phyloP scores from a whole-genome alignment of 2,888 invertebrate species.

The Holacanthella duospinosa region DNA sequence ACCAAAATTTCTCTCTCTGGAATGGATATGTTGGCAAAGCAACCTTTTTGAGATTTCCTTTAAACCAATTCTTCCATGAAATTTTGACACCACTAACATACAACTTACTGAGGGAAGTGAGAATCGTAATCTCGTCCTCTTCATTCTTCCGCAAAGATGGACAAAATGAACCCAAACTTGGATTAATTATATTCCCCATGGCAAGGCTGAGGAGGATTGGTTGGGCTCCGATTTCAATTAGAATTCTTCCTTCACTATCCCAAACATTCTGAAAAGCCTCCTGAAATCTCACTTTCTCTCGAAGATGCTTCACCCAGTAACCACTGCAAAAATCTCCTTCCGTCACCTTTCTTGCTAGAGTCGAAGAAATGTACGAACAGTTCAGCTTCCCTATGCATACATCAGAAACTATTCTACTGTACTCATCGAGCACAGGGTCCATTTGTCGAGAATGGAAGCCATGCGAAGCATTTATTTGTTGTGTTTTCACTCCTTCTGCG shows the following conservation, averaged over 20 bases:
- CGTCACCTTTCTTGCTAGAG: conserved; percentile 14
- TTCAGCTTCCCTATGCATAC: not conserved
- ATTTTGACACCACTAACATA: conserved; percentile 18
- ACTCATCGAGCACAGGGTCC: conserved; percentile 20
- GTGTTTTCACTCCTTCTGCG: conserved; percentile 11
- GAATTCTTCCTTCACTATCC: conserved; percentile 11
- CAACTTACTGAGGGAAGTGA: conserved; percentile 14
- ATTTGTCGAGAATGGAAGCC: conserved; percentile 25
- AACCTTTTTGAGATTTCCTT: not conserved
- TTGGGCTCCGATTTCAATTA: conserved; percentile 27
- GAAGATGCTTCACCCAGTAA: conserved; percentile 24
- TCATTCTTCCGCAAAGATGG: conserved; percentile 21
- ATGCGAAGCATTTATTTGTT: conserved; percentile 17
- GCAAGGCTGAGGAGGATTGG: conserved; percentile 21
- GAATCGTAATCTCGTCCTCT: conserved; percentile 16
- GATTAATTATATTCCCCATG: conserved; percentile 13
- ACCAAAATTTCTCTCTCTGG: not conserved
- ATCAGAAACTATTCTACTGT: conserved; percentile 12
- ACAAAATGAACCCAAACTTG: conserved; percentile 11
- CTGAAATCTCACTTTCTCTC: conserved; percentile 23
- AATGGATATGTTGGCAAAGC: not conserved
- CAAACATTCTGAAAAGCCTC: conserved; percentile 12
- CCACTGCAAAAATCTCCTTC: conserved; percentile 11
- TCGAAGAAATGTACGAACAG: conserved; percentile 16
- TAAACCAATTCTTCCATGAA: conserved; percentile 20